Evolutionary conservation across 2,888 invertebrate species (phyloP), one percentile per base, ranked within the genome.

Genomic region (Tachystola acroxantha): DNA sequence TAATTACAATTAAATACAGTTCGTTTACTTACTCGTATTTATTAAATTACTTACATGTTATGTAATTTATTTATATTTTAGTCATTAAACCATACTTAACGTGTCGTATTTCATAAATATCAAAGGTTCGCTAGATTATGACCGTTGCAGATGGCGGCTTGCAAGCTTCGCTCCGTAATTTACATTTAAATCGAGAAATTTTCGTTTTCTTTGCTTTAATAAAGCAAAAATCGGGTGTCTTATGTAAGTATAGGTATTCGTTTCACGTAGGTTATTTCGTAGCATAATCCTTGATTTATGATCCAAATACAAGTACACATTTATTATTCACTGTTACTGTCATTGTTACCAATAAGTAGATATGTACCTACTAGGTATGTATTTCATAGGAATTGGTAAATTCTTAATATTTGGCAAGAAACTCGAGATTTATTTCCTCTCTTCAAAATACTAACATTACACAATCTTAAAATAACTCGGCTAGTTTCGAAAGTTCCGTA

Each of bases 151-250:
- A 52, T 45, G 48, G 48, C 44, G 50, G 41, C 46, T 50, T 50
- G 45, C 50, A 47, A 43, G 37, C 49, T 56, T 56, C 52, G 46
- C 47, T 42, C 43, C 44, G 50, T 56, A 63, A 68, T 68, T 68
- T 67, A 62, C 66, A 71, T 71, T 65, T 67, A 62, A 68, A 72
- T 67, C 46, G 59, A 54, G 52, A 50, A 46, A 53, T 43, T 43
- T 35, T 38, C 36, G 26, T 34, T 26, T 33, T 28, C 39, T 48
- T 46, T 48, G 45, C 46, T 56, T 54, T 62, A 52, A 51, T 56
- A 61, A 46, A 49, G 43, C 37, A 41, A 41, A 37, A 13, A 36
- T 38, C 19, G 27, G 25, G 28, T 25, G 33, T 27, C 32, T 36
- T 33, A 37, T n/a, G n/a, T n/a, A n/a, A n/a, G n/a, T 39, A 34